These are phyloP conservation scores for Bubalus kerabau DNA, from an alignment of 2,113 vertebrate genomes.

Conservation along the genomic window DNA sequence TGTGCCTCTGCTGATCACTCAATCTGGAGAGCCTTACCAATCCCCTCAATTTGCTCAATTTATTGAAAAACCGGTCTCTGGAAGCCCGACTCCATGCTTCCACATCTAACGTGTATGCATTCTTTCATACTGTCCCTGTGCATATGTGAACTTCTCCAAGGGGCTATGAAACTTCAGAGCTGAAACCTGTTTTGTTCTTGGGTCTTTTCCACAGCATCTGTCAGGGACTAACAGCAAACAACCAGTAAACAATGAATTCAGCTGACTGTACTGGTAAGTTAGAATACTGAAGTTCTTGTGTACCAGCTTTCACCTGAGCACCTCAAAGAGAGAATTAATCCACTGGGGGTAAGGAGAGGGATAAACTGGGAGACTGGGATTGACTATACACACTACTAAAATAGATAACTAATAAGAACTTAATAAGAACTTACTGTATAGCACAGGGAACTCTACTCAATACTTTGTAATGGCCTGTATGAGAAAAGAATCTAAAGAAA, in stretches of 20 bases:
- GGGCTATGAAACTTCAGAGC: background rate
- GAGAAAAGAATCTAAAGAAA: background rate
- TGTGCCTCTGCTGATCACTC: background rate
- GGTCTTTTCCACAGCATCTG: constrained; percentile 14
- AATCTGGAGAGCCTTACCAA: background rate
- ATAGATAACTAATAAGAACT: background rate
- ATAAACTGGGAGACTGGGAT: background rate
- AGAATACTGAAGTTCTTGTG: background rate
- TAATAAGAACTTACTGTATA: background rate
- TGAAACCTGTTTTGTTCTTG: background rate
- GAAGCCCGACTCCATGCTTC: background rate
- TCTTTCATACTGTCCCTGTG: background rate
- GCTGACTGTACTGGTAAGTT: background rate
- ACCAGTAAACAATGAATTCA: background rate
- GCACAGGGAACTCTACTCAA: background rate
- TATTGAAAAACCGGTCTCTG: background rate
- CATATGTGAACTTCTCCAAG: background rate
- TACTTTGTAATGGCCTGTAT: background rate
- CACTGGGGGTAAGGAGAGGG: background rate
- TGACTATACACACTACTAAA: background rate
- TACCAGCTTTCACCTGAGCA: background rate
- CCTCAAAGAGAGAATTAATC: background rate
- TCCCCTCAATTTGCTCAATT: background rate
- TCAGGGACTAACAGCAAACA: background rate
- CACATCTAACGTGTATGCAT: background rate